Percentiles rank a stretch among this genome's conserved stretches.
These are phyloP conservation scores for Norana najaformis DNA, from an alignment of 2,888 invertebrate genomes.

Conservation along the genomic window DNA sequence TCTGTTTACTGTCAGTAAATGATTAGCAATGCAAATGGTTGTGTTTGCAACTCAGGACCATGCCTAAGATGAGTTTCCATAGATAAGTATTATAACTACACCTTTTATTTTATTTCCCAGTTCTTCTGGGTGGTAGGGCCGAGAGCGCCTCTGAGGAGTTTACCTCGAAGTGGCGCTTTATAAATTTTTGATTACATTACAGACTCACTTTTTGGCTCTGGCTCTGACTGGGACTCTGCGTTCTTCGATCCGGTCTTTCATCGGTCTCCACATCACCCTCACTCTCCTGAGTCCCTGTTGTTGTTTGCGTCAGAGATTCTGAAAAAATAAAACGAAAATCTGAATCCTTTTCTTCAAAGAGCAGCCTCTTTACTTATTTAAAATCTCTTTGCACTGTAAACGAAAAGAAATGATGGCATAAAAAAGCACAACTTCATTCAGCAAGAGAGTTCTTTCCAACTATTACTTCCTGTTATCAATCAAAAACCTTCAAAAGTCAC, in stretches of 20 bases:
- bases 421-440: no score
- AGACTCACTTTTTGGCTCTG: slow-evolving; percentile 10
- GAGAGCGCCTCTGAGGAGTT: no score
- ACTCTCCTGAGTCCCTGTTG: slow-evolving; percentile 35
- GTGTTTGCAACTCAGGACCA: neutral
- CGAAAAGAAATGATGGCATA: no score
- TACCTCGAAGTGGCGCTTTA: no score
- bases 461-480: no score
- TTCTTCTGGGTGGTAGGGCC: no score
- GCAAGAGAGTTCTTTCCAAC: no score
- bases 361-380: no score
- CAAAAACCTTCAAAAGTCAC: no score
- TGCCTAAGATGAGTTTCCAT: neutral
- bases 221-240: slow-evolving; percentile 17
- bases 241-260: neutral
- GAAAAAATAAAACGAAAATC: neutral
- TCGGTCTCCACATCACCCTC: slow-evolving; percentile 28
- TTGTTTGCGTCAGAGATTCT: neutral
- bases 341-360: no score
- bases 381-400: no score
- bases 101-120: no score
- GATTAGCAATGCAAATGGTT: neutral
- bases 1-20: neutral
- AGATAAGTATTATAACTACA: neutral
- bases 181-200: neutral